Percentiles rank a stretch among this genome's conserved stretches.
Evolutionary conservation across 64 coral and sea anemone species (phyloP).

Genomic region (Pocillopora verrucosa): DNA sequence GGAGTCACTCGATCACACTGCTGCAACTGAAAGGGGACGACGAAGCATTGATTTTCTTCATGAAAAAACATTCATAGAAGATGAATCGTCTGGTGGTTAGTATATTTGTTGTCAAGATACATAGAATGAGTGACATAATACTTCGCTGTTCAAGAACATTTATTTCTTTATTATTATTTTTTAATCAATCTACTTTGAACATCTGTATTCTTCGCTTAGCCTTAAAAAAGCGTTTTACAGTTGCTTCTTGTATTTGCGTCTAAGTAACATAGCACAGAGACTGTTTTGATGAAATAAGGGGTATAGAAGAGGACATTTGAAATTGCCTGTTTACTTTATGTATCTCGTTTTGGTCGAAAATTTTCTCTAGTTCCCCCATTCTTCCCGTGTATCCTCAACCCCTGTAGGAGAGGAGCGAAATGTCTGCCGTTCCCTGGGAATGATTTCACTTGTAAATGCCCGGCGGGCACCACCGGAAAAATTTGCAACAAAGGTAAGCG

Average conservation of each 20-base stretch:
- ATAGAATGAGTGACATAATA: not conserved
- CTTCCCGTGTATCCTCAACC: not conserved
- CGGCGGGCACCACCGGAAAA: not conserved
- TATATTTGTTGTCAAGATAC: not conserved
- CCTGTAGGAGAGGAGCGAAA: not conserved
- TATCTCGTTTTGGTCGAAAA: not conserved
- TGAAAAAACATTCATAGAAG: not conserved
- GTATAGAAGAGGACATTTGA: not conserved
- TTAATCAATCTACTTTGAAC: not conserved
- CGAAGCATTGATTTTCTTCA: not conserved
- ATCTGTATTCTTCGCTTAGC: too few relatives aligned
- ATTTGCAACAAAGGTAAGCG: not conserved
- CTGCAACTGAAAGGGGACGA: not conserved
- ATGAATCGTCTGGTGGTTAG: slow-evolving; percentile 9
- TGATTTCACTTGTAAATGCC: not conserved
- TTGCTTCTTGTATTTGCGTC: too few relatives aligned
- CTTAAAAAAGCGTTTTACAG: too few relatives aligned
- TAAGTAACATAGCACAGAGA: too few relatives aligned
- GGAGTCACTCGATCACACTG: not conserved
- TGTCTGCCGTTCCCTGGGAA: not conserved
- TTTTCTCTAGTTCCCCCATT: not conserved
- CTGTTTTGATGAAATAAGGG: too few relatives aligned
- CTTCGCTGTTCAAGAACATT: not conserved
- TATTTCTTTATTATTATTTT: not conserved
- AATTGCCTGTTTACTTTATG: not conserved